phyloP scores from a whole-genome alignment of 2,797 vertebrate genomes.

The Mormyrus proboscirostris region DNA sequence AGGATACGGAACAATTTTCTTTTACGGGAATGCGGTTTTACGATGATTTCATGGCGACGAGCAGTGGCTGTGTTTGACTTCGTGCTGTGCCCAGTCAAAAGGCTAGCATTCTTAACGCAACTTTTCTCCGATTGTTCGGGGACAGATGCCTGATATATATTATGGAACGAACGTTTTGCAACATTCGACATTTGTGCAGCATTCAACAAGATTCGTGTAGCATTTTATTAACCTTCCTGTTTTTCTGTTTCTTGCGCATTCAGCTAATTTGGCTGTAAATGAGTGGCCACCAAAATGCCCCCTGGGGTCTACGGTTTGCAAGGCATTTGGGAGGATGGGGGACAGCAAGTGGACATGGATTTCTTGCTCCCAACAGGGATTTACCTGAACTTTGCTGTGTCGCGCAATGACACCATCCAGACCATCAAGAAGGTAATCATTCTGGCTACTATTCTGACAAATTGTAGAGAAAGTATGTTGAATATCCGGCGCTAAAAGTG shows the following conservation, averaged over 20 bases:
- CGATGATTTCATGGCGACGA: neutral
- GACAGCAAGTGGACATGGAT: conserved; percentile 77
- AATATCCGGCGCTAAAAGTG: neutral
- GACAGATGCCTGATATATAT: neutral
- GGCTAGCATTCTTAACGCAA: neutral
- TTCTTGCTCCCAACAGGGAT: conserved; percentile 94
- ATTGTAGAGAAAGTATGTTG: neutral
- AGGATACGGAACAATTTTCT: neutral
- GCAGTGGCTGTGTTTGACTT: neutral
- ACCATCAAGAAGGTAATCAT: conserved; percentile 80
- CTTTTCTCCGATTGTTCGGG: neutral
- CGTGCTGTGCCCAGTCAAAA: neutral
- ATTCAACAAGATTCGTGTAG: conserved; percentile 6
- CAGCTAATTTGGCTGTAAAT: conserved; percentile 63
- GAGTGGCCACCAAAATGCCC: conserved; percentile 78
- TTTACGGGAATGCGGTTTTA: neutral
- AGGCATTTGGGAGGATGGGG: conserved; percentile 88
- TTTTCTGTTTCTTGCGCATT: conserved; percentile 33
- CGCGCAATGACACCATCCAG: conserved; percentile 79
- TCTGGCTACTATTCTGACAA: neutral
- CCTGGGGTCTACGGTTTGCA: conserved; percentile 87
- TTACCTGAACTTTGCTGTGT: conserved; percentile 83
- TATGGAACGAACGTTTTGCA: neutral
- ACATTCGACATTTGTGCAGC: neutral
- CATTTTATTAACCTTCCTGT: neutral